Conservation (phyloP, 2,797 vertebrate species). For the Odontamblyopus rebecca region DNA sequence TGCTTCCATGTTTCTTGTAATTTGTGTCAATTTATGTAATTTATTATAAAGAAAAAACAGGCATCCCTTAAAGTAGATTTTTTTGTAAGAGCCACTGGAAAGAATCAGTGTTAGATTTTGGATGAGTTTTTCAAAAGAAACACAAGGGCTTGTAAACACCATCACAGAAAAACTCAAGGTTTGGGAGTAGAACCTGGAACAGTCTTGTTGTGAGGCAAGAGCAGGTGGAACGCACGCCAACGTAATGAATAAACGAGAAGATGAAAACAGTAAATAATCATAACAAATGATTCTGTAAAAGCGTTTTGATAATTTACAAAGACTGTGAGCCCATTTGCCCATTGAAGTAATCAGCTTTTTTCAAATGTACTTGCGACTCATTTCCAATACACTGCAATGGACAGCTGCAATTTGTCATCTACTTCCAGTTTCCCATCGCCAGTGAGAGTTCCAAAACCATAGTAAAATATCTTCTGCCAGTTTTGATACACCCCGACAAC, state of each 20-base stretch:
- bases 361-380: neutral
- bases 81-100: too few species aligned
- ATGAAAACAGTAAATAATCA: neutral
- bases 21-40: too few species aligned
- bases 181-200: too few species aligned
- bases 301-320: neutral
- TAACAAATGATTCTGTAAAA: neutral
- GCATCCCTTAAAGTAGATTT: too few species aligned
- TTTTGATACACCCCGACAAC: conserved; percentile 24
- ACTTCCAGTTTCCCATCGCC: neutral
- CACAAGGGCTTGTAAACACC: too few species aligned
- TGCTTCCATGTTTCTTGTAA: too few species aligned
- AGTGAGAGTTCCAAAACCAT: conserved; percentile 5
- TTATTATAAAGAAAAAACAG: too few species aligned
- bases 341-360: neutral
- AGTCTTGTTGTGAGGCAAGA: too few species aligned
- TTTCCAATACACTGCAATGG: neutral
- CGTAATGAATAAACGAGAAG: neutral
- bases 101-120: too few species aligned
- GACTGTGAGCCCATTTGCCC: neutral
- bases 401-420: neutral
- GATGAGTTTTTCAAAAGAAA: too few species aligned
- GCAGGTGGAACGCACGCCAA: too few species aligned
- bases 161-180: too few species aligned
- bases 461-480: neutral